phyloP scores from a whole-genome alignment of 1,140 invertebrate species.

The Anadara kagoshimensis region DNA sequence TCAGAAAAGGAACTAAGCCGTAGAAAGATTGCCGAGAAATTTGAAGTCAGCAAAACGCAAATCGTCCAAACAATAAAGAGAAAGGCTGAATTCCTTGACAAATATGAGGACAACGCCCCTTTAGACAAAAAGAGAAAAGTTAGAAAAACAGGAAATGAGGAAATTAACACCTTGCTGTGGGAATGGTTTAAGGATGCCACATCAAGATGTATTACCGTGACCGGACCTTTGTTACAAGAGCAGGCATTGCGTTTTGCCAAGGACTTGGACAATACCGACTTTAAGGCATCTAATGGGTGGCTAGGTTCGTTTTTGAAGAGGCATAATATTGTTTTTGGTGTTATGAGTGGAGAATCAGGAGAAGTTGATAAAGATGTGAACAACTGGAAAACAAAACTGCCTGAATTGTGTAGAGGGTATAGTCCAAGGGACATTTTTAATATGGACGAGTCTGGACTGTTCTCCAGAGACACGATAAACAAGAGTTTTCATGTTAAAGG shows the following conservation, averaged over 20 bases:
- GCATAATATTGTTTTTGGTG: slow-evolving; percentile 29
- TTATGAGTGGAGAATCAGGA: not conserved
- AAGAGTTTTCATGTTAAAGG: slow-evolving; percentile 14
- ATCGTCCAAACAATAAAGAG: no score
- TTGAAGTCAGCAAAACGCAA: no score
- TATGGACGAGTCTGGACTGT: slow-evolving; percentile 50
- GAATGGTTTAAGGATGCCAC: slow-evolving; percentile 34
- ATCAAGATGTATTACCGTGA: slow-evolving; percentile 24
- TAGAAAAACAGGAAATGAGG: no score
- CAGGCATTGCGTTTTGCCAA: slow-evolving; percentile 36
- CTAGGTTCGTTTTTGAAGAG: slow-evolving; percentile 42
- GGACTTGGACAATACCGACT: slow-evolving; percentile 55
- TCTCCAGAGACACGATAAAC: slow-evolving; percentile 33
- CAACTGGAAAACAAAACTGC: slow-evolving; percentile 31
- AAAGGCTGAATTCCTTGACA: no score
- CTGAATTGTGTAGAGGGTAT: slow-evolving; percentile 34
- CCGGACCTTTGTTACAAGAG: slow-evolving; percentile 38
- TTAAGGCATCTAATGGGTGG: slow-evolving; percentile 69
- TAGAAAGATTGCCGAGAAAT: no score
- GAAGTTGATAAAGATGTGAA: slow-evolving; percentile 26
- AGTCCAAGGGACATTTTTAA: slow-evolving; percentile 46
- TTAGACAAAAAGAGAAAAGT: no score
- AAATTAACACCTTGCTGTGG: slow-evolving; percentile 4
- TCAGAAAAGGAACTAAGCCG: no score
- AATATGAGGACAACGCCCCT: no score